phyloP scores from a whole-genome alignment of 2,797 vertebrate species.

The Manis crassicaudata region DNA sequence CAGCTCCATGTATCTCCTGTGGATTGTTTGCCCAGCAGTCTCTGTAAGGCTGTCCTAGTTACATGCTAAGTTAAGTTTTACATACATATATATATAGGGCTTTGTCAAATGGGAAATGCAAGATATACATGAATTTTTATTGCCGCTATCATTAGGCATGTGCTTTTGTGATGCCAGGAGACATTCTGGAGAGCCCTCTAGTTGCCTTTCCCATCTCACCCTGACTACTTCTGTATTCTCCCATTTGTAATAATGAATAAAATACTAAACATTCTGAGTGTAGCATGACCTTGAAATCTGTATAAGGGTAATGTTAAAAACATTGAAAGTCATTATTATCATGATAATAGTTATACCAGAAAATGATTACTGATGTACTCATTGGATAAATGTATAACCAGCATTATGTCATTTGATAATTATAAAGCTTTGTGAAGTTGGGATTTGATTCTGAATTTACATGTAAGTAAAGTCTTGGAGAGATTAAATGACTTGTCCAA shows the following conservation, averaged over 20 bases:
- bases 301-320: background rate
- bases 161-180: background rate
- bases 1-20: background rate
- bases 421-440: conserved; percentile 1
- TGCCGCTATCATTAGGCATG: background rate
- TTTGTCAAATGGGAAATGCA: background rate
- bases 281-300: background rate
- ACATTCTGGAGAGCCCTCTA: background rate
- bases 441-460: background rate
- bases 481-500: background rate
- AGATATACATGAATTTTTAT: background rate
- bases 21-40: background rate
- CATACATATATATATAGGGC: background rate
- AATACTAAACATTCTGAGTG: background rate
- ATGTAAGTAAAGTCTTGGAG: background rate
- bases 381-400: background rate
- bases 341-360: background rate
- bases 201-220: background rate
- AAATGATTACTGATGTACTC: background rate
- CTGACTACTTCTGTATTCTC: background rate
- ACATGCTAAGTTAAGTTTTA: background rate
- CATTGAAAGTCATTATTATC: conserved; percentile 3
- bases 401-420: background rate
- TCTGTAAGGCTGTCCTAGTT: background rate
- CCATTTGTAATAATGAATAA: background rate